Evolutionary conservation across 1,140 invertebrate species (phyloP).

Genomic region (Hycleus phaleratus): DNA sequence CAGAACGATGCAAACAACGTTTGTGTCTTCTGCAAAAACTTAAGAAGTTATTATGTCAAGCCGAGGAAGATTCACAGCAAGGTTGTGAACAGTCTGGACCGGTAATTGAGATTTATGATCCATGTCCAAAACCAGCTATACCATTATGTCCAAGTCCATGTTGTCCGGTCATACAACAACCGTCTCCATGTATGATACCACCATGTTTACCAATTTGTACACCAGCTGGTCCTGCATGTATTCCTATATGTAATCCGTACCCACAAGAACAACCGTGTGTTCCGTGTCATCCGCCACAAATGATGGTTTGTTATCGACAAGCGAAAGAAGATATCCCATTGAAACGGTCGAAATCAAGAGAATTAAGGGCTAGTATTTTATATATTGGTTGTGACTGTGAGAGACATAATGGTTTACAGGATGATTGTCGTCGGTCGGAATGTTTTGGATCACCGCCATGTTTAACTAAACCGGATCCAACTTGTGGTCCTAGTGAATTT

Average conservation of each 20-base stretch:
- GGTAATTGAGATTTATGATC: conserved; percentile 36
- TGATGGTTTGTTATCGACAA: conserved; percentile 37
- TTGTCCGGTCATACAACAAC: conserved; percentile 1
- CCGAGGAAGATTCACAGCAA: conserved; percentile 27
- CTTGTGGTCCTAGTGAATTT: conserved; percentile 48
- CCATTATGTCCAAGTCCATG: conserved; percentile 6
- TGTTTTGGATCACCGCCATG: conserved; percentile 62
- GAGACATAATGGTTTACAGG: conserved; percentile 67
- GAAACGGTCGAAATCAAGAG: conserved; percentile 51
- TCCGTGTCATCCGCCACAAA: conserved; percentile 37
- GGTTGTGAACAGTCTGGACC: conserved; percentile 28
- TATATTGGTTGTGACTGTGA: conserved; percentile 64
- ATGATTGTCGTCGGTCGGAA: conserved; percentile 59
- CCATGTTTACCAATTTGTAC: conserved; percentile 33
- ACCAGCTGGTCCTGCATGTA: conserved; percentile 31
- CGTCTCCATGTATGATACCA: conserved; percentile 14
- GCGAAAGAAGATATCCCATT: conserved; percentile 13
- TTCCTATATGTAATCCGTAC: conserved; percentile 29
- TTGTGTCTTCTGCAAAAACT: conserved; percentile 30
- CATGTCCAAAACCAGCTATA: conserved; percentile 21
- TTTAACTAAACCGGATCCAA: conserved; percentile 55
- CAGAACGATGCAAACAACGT: conserved; percentile 28
- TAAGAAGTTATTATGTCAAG: conserved; percentile 32
- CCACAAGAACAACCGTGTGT: conserved; percentile 35
- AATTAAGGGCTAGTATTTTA: conserved; percentile 56